A percentile compares a stretch with the other conserved stretches of the same genome.
phyloP scores from a whole-genome alignment of 2,888 invertebrate species.

The Erebia aethiops region DNA sequence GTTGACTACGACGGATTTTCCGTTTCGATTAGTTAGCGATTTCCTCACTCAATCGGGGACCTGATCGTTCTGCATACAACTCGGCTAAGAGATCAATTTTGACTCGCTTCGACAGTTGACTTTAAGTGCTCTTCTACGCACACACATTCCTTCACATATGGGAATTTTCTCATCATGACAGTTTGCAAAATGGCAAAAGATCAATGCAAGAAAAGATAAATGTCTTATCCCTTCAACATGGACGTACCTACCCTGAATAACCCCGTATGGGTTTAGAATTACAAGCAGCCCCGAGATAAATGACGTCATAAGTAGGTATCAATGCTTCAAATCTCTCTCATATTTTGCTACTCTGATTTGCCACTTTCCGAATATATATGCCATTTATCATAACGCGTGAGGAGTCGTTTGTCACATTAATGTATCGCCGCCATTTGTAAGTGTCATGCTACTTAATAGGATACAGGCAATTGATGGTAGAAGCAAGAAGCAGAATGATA shows the following conservation, averaged over 20 bases:
- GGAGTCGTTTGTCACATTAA: constrained; percentile 22
- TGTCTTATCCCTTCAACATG: neutral
- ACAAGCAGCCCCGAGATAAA: constrained; percentile 5
- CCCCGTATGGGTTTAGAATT: neutral
- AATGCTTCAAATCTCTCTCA: constrained; percentile 8
- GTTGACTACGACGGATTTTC: too few relatives aligned
- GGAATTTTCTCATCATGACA: too few relatives aligned
- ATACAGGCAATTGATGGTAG: constrained; percentile 1
- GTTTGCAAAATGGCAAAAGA: too few relatives aligned
- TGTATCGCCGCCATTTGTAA: constrained; percentile 21
- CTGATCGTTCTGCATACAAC: too few relatives aligned
- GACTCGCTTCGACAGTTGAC: too few relatives aligned
- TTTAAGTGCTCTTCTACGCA: too few relatives aligned
- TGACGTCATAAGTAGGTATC: constrained; percentile 13
- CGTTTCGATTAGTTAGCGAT: too few relatives aligned
- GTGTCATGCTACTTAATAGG: constrained; percentile 11
- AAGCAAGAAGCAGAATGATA: neutral
- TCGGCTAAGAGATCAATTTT: too few relatives aligned
- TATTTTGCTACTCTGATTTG: constrained; percentile 15
- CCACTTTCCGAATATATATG: constrained; percentile 15
- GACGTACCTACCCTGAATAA: neutral
- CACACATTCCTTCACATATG: too few relatives aligned
- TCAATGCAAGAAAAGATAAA: too few relatives aligned
- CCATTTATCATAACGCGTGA: constrained; percentile 24
- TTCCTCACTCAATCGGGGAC: too few relatives aligned